Base-by-base conservation (phyloP, 2,888 invertebrate species). In the Pristionchus arcanus region DNA sequence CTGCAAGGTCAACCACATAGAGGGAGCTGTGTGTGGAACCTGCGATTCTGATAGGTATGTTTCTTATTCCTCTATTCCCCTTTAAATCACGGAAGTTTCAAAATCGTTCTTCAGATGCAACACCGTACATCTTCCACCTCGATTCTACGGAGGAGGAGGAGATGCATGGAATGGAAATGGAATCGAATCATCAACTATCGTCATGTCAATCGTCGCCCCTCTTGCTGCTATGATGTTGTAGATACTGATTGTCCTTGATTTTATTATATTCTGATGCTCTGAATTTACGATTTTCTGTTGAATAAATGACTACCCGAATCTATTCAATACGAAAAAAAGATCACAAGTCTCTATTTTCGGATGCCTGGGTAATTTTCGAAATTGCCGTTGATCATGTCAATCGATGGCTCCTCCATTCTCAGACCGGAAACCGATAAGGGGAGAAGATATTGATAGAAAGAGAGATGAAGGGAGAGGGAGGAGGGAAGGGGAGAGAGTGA, bases 141-240 rank as follows among this genome's bases (percentile, higher is more conserved):
- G 87, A 9, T 68, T 87, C 87, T 49, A 19, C 42, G 68, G 87
- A 21, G 68, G 87, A 25, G 87, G 87, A 28, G 87, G 87, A 68
- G 87, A 87, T 68, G 68, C 87, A 25, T 87, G 87, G 87, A 68
- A 68, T 87, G 84, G 84, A 34, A 68, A 87, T 87, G 84, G 84
- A 85, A n/a, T 85, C 28, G 34, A 31, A 7, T n/a, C 87, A 15
- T 11, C 42, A 16, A 68, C 66, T 25, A 28, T 68, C 53, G 13
- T 87, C 28, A 68, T 68, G 49, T 42, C 87, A 16, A 11, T 87
- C 5, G 84, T 59, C 11, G 37, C 59, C 1, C 55, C 59, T 31
- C 2, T 85, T 85, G 84, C 59, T 59, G 59, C 59, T 28, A 59
- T 85, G 31, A 11, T 85, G 25, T 85, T 85, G 34, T 85, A 85